phyloP scores from a whole-genome alignment of 2,888 invertebrate species.

The Hoplodrina blanda region DNA sequence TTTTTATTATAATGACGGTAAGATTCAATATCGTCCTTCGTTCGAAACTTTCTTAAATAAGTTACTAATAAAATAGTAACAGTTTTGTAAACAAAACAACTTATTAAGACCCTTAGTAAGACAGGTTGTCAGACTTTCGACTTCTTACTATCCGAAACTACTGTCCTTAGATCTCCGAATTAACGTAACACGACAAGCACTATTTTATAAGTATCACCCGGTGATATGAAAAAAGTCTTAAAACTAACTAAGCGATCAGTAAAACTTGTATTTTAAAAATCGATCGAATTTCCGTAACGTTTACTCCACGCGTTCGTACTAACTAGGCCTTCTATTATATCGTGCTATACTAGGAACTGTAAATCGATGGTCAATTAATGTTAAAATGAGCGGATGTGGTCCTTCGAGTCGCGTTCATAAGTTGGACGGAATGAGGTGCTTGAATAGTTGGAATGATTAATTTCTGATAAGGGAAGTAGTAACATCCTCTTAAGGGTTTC shows the following conservation, averaged over 20 bases:
- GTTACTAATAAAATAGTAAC: not conserved
- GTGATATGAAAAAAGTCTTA: too few relatives aligned
- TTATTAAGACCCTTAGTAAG: too few relatives aligned
- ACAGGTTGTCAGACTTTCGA: too few relatives aligned
- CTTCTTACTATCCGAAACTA: too few relatives aligned
- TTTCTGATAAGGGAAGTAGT: not conserved
- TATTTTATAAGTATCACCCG: too few relatives aligned
- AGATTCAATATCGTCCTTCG: slow-evolving; percentile 13
- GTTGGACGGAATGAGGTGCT: slow-evolving; percentile 1
- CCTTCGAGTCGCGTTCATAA: slow-evolving; percentile 4
- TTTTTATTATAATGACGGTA: slow-evolving; percentile 2
- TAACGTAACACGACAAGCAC: too few relatives aligned
- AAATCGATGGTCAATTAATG: slow-evolving; percentile 5
- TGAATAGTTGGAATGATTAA: not conserved
- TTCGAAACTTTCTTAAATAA: slow-evolving; percentile 24
- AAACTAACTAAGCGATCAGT: too few relatives aligned
- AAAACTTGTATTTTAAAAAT: too few relatives aligned
- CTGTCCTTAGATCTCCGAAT: too few relatives aligned
- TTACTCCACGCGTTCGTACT: too few relatives aligned
- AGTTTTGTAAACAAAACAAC: too few relatives aligned
- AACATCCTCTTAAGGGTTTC: not conserved
- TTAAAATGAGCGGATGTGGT: slow-evolving; percentile 17
- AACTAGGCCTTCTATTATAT: not conserved
- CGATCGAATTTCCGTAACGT: too few relatives aligned
- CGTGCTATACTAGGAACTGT: slow-evolving; percentile 23